phyloP scores from a whole-genome alignment of 2,113 vertebrate genomes.

The Recurvirostra avosetta region DNA sequence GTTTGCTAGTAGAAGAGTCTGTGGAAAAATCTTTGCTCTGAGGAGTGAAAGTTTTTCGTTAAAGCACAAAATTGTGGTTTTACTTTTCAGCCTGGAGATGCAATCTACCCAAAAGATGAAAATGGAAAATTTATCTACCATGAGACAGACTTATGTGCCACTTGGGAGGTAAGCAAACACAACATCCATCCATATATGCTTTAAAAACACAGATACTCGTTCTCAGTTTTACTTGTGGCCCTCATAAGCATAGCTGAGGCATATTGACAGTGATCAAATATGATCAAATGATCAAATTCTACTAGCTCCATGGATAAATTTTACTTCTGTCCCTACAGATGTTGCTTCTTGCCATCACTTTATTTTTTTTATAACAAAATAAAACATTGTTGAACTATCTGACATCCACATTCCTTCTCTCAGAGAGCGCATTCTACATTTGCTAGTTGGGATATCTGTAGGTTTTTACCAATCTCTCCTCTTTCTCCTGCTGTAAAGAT shows the following conservation, averaged over 20 bases:
- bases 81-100: conserved; percentile 84
- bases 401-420: not conserved
- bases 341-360: not conserved
- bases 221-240: not conserved
- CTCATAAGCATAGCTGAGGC: not conserved
- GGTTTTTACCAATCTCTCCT: not conserved
- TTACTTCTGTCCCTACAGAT: not conserved
- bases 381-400: not conserved
- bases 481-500: not conserved
- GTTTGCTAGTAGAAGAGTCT: not conserved
- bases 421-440: not conserved
- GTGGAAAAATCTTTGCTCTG: not conserved
- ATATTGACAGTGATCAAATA: not conserved
- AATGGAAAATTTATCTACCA: conserved; percentile 85
- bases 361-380: not conserved
- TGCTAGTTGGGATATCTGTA: not conserved
- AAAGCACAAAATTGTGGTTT: not conserved
- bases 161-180: conserved; percentile 88
- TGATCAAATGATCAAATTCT: not conserved
- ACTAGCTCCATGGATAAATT: not conserved
- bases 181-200: not conserved
- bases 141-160: conserved; percentile 85
- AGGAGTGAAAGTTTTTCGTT: not conserved
- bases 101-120: conserved; percentile 81
- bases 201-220: not conserved